Evolutionary conservation across 2,797 vertebrate genomes (phyloP), one percentile per base, ranked within the genome.

Genomic region (Peromyscus nudipes): DNA sequence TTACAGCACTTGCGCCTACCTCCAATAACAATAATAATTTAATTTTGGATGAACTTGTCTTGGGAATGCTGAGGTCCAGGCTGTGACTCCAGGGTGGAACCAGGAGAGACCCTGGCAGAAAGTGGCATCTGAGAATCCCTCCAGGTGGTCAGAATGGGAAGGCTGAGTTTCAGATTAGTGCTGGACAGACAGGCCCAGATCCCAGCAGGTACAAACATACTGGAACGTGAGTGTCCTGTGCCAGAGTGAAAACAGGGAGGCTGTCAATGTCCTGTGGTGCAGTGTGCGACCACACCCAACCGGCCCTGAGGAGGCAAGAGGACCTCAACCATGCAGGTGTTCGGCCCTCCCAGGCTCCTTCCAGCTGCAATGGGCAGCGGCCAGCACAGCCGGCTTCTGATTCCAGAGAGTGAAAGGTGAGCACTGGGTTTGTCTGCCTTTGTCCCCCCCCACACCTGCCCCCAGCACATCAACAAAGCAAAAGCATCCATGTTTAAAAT

Each of bases 201-300:
- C 46, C 0, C 17, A 76, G 34, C 52, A 69, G 27, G 64, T 14
- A 1, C 17, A 25, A n/a, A 34, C 6, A 1, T 1, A 12, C 27
- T 21, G 8, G 37, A n/a, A 17, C 8, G 12, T 29, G 14, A 46
- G 13, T 12, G 0, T 62, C 4, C 76, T 37, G 0, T 0, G 46
- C 0, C 37, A 10, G 0, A 8, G 69, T 55, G 60, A 62, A 25
- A 49, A 1, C 40, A 43, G 29, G 60, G 12, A 67, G 11, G 23
- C 64, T 27, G 14, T n/a, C 4, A 57, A 16, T 11, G 21, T 49
- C 64, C 37, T 31, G 10, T 11, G 31, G 0, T 16, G 2, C 16
- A 10, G 17, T 29, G 64, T 57, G 21, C 1, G 0, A 23, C 23
- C 16, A 6, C 12, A 43, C 40, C 37, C 11, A 27, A 40, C 65